Conservation (phyloP, 2,113 vertebrate genomes). For the Sceloporus tristichus region DNA sequence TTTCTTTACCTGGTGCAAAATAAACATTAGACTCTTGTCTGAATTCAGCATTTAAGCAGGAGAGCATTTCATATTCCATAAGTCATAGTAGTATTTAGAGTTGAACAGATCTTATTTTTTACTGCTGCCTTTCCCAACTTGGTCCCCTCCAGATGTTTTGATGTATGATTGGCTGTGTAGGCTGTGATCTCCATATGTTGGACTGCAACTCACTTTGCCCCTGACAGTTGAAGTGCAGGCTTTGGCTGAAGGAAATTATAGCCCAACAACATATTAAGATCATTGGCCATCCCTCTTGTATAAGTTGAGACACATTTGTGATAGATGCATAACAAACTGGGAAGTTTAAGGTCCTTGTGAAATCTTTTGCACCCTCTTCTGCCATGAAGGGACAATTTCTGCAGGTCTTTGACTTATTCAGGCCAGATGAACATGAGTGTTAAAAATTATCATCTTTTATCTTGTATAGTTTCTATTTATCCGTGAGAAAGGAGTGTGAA, state of each 20-base stretch:
- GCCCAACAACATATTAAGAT: neutral
- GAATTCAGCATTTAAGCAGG: neutral
- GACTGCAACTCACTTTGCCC: neutral
- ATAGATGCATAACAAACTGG: neutral
- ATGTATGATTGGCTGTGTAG: no score
- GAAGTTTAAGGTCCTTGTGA: neutral
- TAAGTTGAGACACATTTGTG: neutral
- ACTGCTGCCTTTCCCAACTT: neutral
- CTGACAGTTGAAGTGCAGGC: neutral
- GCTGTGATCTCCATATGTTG: no score
- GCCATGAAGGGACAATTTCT: neutral
- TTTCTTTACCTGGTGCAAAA: neutral
- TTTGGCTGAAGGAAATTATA: neutral
- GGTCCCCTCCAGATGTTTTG: no score
- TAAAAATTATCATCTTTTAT: neutral
- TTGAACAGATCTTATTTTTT: neutral
- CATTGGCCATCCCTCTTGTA: no score
- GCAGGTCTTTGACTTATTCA: neutral
- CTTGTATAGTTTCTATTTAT: slow-evolving; percentile 89
- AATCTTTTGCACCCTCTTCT: neutral
- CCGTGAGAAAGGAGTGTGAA: slow-evolving; percentile 86
- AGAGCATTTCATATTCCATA: neutral
- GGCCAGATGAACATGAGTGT: neutral
- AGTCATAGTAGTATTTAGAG: neutral
- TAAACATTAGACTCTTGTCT: neutral